These are phyloP conservation scores for Eupithecia exiguata DNA, from an alignment of 2,888 invertebrate species.

Conservation along the genomic window DNA sequence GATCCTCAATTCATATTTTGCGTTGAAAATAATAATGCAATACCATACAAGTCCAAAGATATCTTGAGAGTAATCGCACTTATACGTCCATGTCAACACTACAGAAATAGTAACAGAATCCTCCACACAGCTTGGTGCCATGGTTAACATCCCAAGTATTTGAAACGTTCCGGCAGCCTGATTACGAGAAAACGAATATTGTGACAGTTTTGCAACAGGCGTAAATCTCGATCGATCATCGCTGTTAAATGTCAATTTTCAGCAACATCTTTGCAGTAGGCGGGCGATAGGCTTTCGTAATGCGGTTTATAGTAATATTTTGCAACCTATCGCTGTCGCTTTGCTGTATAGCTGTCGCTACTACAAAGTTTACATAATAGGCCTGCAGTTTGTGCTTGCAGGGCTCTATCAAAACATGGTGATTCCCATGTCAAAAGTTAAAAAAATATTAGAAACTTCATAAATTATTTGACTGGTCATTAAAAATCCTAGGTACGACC, in stretches of 20 bases:
- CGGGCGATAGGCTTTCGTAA: no score
- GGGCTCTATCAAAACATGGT: not conserved
- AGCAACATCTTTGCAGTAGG: no score
- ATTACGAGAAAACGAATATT: no score
- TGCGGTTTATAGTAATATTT: no score
- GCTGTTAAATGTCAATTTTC: no score
- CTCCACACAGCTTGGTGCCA: not conserved
- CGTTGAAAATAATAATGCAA: constrained; percentile 27
- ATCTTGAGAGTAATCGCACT: constrained; percentile 54
- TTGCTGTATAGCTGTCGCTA: no score
- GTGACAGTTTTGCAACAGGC: no score
- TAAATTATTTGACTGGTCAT: not conserved
- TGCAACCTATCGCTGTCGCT: no score
- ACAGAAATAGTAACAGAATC: constrained; percentile 54
- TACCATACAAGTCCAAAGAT: constrained; percentile 39
- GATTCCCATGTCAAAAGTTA: not conserved
- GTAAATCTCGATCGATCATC: no score
- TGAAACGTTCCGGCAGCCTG: not conserved
- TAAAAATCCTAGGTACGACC: not conserved
- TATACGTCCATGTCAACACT: constrained; percentile 58
- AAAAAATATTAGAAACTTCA: not conserved
- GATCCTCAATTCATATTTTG: constrained; percentile 5
- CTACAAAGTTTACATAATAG: no score
- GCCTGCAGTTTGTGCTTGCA: no score
- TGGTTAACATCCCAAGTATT: not conserved